Conservation (phyloP, 2,888 invertebrate species). For the Torymus auratus region DNA sequence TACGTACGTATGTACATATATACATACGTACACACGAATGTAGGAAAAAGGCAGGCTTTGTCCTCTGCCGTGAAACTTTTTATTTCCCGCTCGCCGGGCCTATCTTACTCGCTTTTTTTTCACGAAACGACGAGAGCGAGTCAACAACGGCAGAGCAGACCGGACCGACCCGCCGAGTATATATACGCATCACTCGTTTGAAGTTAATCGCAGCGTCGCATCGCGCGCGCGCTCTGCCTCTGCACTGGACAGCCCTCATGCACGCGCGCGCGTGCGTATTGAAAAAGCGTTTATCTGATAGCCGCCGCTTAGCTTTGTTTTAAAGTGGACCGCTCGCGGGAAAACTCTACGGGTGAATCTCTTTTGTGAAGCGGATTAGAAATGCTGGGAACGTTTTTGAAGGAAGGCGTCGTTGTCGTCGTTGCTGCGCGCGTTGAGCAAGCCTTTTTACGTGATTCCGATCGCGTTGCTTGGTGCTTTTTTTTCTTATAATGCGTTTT, state of each 20-base stretch:
- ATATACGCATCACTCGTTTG: slow-evolving; percentile 50
- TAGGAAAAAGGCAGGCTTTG: too few species aligned
- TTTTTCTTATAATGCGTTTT: slow-evolving; percentile 23
- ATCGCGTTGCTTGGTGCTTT: background rate
- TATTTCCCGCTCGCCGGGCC: too few species aligned
- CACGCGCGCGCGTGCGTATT: slow-evolving; percentile 66
- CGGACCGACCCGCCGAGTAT: background rate
- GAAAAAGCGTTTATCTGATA: slow-evolving; percentile 68
- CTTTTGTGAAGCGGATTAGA: slow-evolving; percentile 12
- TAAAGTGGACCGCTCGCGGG: slow-evolving; percentile 70
- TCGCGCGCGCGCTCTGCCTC: slow-evolving; percentile 67
- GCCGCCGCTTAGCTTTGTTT: slow-evolving; percentile 71
- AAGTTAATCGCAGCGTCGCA: slow-evolving; percentile 75
- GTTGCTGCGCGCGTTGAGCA: too few species aligned
- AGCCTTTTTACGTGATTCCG: slow-evolving; percentile 37
- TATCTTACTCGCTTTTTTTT: too few species aligned
- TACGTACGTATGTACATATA: too few species aligned
- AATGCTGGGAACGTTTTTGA: slow-evolving; percentile 11
- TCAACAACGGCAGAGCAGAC: background rate
- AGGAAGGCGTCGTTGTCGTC: too few species aligned
- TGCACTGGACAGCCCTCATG: slow-evolving; percentile 77
- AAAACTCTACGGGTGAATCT: background rate
- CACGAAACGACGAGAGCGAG: too few species aligned
- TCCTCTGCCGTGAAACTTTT: too few species aligned
- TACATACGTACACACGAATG: too few species aligned